These are phyloP conservation scores for Atta colombica DNA, from an alignment of 1,140 invertebrate genomes.

Conservation along the genomic window DNA sequence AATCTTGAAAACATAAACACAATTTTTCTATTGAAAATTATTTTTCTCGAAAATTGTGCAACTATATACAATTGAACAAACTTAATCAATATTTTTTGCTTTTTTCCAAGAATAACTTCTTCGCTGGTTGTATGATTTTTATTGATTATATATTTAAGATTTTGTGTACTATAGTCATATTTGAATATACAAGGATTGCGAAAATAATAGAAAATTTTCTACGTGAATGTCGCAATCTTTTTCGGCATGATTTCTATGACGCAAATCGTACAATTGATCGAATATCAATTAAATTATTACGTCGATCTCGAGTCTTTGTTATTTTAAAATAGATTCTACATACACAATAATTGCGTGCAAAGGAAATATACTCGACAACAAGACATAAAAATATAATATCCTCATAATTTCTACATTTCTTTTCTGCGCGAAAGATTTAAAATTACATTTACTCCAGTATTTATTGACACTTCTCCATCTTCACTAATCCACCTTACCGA, in stretches of 20 bases:
- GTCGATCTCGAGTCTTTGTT: neutral
- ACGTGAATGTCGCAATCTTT: slow-evolving; percentile 3
- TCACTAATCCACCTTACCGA: neutral
- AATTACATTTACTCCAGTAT: neutral
- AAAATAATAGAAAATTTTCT: neutral
- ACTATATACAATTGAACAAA: neutral
- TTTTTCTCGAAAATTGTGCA: neutral
- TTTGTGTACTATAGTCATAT: neutral
- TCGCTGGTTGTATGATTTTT: neutral
- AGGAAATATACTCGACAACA: neutral
- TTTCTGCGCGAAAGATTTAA: neutral
- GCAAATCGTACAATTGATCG: slow-evolving; percentile 38
- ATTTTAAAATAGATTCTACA: neutral
- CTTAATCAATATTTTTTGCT: neutral
- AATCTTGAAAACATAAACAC: too few species aligned
- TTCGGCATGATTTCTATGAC: slow-evolving; percentile 15
- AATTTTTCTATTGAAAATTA: too few species aligned
- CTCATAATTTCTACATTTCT: neutral
- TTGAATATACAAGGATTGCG: neutral
- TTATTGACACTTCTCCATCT: neutral
- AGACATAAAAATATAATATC: neutral
- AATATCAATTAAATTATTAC: slow-evolving; percentile 19
- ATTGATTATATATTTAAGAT: neutral
- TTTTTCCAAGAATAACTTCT: neutral
- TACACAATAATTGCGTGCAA: neutral